Percentiles rank a stretch among this genome's conserved stretches.
Evolutionary conservation across 2,888 invertebrate species (phyloP).

Genomic region (Dryocosmus kuriphilus): DNA sequence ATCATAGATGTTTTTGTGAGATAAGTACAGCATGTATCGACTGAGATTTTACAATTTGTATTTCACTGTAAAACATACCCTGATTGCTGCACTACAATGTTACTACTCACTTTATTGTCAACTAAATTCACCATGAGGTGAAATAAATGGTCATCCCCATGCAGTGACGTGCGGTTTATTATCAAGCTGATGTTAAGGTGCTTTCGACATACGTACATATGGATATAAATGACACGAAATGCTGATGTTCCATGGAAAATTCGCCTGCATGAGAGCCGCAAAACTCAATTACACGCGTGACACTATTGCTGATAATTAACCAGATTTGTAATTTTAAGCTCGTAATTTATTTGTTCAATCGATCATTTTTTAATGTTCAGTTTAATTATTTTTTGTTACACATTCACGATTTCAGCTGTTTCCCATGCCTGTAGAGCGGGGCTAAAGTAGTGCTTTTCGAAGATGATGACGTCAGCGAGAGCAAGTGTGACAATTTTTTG

Average conservation of each 20-base stretch:
- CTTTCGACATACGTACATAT: constrained; percentile 6
- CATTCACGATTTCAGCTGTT: no score
- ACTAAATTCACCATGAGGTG: constrained; percentile 52
- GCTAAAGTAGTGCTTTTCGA: no score
- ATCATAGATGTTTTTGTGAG: no score
- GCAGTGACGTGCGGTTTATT: constrained; percentile 53
- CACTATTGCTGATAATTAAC: background rate
- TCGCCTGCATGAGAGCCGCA: background rate
- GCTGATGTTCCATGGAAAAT: constrained; percentile 6
- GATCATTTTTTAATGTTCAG: background rate
- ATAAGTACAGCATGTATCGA: background rate
- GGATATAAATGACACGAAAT: background rate
- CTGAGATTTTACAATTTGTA: background rate
- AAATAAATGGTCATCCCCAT: constrained; percentile 53
- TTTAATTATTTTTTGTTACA: constrained; percentile 15
- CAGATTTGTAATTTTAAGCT: background rate
- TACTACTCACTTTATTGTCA: constrained; percentile 46
- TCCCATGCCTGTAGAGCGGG: no score
- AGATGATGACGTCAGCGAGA: no score
- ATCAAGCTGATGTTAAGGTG: constrained; percentile 44
- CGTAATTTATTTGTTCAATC: background rate
- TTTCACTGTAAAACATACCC: constrained; percentile 6
- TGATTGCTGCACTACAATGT: constrained; percentile 16
- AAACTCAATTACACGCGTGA: constrained; percentile 8
- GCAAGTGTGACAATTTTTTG: no score